phyloP scores from a whole-genome alignment of 2,888 invertebrate species.

The Cantharis rustica region DNA sequence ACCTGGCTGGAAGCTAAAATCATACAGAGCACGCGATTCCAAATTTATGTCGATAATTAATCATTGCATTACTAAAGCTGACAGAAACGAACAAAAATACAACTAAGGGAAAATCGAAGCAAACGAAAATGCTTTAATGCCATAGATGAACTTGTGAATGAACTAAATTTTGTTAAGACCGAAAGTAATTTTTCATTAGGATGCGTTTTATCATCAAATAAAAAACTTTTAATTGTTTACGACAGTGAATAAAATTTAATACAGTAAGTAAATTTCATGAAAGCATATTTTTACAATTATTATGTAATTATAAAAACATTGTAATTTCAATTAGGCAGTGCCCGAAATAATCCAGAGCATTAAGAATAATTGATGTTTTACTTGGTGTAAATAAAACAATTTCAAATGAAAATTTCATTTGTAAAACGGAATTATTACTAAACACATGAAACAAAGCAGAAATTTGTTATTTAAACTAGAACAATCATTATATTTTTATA shows the following conservation, averaged over 20 bases:
- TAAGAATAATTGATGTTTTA: neutral
- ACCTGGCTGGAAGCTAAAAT: neutral
- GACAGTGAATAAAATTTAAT: neutral
- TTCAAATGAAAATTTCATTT: neutral
- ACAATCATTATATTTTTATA: neutral
- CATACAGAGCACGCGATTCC: neutral
- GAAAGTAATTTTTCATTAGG: neutral
- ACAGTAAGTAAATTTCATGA: neutral
- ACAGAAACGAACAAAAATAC: neutral
- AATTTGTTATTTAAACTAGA: neutral
- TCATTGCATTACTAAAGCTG: conserved; percentile 1
- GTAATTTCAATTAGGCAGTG: neutral
- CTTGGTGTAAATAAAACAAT: neutral
- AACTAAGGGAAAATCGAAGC: neutral
- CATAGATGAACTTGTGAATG: neutral
- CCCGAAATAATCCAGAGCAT: neutral
- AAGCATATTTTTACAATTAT: neutral
- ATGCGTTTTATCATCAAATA: neutral
- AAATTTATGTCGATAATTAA: conserved; percentile 1
- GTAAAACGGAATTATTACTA: neutral
- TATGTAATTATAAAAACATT: neutral
- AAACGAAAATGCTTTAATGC: neutral
- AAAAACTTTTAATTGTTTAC: neutral
- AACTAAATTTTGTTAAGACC: neutral
- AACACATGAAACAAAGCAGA: neutral